These are phyloP conservation scores for Medauroidea extradentata DNA, from an alignment of 1,140 invertebrate species.

Conservation along the genomic window DNA sequence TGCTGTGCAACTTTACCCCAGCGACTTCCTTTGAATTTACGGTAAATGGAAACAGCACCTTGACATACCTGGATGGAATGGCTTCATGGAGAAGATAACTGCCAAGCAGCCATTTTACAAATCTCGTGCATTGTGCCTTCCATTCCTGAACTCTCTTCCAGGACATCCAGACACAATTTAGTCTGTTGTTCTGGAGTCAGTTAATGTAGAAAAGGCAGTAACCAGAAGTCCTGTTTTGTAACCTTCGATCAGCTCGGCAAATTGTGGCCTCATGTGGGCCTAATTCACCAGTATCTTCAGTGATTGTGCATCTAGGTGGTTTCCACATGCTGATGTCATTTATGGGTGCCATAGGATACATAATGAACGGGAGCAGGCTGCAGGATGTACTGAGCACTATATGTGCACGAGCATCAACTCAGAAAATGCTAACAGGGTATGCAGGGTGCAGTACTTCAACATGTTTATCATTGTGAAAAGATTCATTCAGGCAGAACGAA, in stretches of 20 bases:
- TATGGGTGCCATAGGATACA: constrained; percentile 35
- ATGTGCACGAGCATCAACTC: constrained; percentile 30
- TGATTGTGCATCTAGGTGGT: constrained; percentile 28
- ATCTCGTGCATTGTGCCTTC: constrained; percentile 16
- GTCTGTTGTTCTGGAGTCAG: constrained; percentile 18
- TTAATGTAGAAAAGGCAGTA: constrained; percentile 10
- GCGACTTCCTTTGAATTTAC: constrained; percentile 11
- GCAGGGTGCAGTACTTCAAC: constrained; percentile 16
- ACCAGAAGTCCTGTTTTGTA: constrained; percentile 20
- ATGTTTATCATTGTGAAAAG: neutral
- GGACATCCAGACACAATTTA: constrained; percentile 19
- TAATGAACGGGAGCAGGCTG: constrained; percentile 39
- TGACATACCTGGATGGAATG: constrained; percentile 29
- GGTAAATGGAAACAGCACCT: constrained; percentile 17
- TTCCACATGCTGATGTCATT: constrained; percentile 42
- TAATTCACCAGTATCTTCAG: constrained; percentile 10
- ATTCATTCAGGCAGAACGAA: neutral
- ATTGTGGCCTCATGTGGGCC: constrained; percentile 27
- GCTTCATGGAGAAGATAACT: constrained; percentile 26
- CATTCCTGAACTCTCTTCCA: constrained; percentile 22
- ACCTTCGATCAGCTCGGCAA: constrained; percentile 36
- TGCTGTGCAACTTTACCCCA: too few relatives aligned
- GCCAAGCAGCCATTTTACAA: constrained; percentile 18
- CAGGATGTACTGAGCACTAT: constrained; percentile 32
- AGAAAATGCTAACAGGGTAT: constrained; percentile 40